phyloP scores from a whole-genome alignment of 2,888 invertebrate species.

The Quadroppia sp. region DNA sequence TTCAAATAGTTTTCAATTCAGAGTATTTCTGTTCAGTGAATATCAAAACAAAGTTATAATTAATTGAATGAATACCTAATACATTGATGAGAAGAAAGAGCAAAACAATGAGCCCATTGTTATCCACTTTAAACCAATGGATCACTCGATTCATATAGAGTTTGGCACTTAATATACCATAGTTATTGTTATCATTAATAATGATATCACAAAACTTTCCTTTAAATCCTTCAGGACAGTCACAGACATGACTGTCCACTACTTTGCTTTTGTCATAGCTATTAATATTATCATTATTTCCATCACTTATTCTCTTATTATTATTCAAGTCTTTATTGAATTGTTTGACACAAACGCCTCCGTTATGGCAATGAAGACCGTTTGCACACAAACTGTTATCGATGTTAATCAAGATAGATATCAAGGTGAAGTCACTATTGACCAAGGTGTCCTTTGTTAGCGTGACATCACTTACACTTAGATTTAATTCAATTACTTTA shows the following conservation, averaged over 20 bases:
- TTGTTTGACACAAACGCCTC: constrained; percentile 5
- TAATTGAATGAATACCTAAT: background rate
- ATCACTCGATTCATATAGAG: background rate
- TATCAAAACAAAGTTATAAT: background rate
- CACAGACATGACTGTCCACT: background rate
- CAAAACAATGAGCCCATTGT: background rate
- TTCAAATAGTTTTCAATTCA: too few relatives aligned
- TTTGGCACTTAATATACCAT: background rate
- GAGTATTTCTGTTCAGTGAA: too few relatives aligned
- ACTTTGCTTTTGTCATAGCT: background rate
- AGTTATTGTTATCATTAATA: background rate
- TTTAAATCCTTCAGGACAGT: background rate
- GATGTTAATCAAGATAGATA: background rate
- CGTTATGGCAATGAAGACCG: background rate
- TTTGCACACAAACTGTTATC: background rate
- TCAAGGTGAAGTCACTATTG: background rate
- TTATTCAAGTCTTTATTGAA: too few relatives aligned
- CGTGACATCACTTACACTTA: background rate
- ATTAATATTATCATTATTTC: background rate
- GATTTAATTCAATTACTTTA: background rate
- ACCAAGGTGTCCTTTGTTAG: background rate
- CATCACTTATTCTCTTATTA: too few relatives aligned
- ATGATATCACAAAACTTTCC: background rate
- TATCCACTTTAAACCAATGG: constrained; percentile 4
- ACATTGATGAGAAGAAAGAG: constrained; percentile 6